Conservation (phyloP, 2,113 vertebrate genomes). For the Scalopus aquaticus region DNA sequence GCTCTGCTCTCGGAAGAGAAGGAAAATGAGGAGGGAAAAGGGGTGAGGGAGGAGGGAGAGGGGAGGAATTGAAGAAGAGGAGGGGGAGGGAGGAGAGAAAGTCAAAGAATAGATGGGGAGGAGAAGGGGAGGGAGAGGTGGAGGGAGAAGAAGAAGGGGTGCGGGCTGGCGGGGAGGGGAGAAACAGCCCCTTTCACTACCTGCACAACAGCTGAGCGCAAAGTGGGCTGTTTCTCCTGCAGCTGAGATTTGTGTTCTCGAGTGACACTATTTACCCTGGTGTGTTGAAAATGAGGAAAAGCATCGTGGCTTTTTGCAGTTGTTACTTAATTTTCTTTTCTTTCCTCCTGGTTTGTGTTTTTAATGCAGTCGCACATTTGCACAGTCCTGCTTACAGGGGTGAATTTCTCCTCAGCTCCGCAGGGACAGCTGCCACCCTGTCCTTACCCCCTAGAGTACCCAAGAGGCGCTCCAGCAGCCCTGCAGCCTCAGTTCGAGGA, state of each 20-base stretch:
- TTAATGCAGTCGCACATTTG: neutral
- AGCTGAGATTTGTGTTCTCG: neutral
- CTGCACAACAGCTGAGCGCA: neutral
- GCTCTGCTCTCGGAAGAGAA: neutral
- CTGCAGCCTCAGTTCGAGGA: neutral
- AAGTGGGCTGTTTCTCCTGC: neutral
- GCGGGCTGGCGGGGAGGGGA: neutral
- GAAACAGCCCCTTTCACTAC: neutral
- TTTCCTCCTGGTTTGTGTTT: constrained; percentile 28
- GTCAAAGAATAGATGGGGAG: neutral
- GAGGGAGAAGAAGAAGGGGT: neutral
- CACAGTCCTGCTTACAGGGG: constrained; percentile 21
- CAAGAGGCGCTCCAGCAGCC: neutral
- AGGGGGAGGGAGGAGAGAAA: neutral
- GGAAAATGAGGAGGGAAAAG: neutral
- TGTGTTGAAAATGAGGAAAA: constrained; percentile 43
- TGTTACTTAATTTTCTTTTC: constrained; percentile 48
- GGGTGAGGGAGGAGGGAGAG: neutral
- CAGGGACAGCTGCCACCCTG: constrained; percentile 16
- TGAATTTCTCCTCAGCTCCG: neutral
- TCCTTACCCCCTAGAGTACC: neutral
- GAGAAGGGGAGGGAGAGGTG: neutral
- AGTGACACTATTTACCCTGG: neutral
- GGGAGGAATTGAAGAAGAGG: too few relatives aligned
- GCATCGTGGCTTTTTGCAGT: neutral